Evolutionary conservation across 2,797 vertebrate genomes (phyloP).

Genomic region (Euthynnus affinis): DNA sequence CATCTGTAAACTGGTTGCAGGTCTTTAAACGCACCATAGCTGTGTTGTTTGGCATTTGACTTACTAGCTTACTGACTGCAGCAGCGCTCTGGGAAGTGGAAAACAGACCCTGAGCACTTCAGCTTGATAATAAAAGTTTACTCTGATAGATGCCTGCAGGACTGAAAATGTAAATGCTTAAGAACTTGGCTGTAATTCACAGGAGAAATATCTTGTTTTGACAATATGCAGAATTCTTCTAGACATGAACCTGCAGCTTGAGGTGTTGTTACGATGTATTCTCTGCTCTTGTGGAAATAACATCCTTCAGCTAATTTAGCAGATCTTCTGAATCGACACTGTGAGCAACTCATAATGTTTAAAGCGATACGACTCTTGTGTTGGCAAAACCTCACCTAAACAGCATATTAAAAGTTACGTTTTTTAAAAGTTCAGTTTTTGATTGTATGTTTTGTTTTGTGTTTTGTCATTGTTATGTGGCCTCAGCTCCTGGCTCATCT

Average conservation of each 20-base stretch:
- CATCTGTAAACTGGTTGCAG: conserved; percentile 39
- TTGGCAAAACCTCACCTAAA: not conserved
- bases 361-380: not conserved
- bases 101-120: conserved; percentile 28
- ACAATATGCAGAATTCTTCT: not conserved
- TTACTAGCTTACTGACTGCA: conserved; percentile 20
- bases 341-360: conserved; percentile 1
- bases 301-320: conserved; percentile 16
- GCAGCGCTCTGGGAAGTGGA: conserved; percentile 8
- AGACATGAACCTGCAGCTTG: conserved; percentile 10
- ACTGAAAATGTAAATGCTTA: conserved; percentile 16
- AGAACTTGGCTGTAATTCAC: not conserved
- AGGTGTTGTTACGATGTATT: conserved; percentile 9
- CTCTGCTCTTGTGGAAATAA: not conserved
- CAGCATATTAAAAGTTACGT: not conserved
- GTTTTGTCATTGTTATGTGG: not conserved
- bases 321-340: conserved; percentile 14
- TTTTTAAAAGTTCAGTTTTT: not conserved
- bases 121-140: conserved; percentile 15
- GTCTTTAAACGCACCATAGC: conserved; percentile 21
- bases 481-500: conserved; percentile 11
- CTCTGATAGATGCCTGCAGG: conserved; percentile 23
- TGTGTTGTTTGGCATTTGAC: conserved; percentile 21
- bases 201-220: conserved; percentile 3
- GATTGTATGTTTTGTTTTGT: not conserved